Percentiles rank a stretch among this genome's conserved stretches.
These are phyloP conservation scores for Pogonomyrmex californicus DNA, from an alignment of 1,140 invertebrate species.

Conservation along the genomic window DNA sequence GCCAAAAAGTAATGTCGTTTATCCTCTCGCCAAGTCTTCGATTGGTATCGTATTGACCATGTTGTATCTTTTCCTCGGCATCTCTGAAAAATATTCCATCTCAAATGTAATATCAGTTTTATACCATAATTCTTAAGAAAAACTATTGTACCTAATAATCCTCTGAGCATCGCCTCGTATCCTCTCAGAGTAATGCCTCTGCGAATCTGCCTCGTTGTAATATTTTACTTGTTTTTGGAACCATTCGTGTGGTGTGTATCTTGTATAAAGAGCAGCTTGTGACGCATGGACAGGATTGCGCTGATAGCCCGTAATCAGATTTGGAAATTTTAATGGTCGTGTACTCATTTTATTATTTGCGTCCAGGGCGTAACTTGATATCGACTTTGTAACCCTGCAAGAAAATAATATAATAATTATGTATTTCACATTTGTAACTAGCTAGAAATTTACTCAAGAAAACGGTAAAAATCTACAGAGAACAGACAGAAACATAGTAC, in stretches of 20 bases:
- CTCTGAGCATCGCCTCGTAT: slow-evolving; percentile 94
- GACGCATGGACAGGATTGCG: slow-evolving; percentile 92
- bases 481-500: slow-evolving; percentile 1
- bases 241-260: slow-evolving; percentile 97
- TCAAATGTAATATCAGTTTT: slow-evolving; percentile 25
- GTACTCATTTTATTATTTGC: slow-evolving; percentile 88
- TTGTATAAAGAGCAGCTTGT: slow-evolving; percentile 92
- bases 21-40: slow-evolving; percentile 95
- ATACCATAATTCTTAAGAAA: background rate
- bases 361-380: slow-evolving; percentile 78
- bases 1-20: slow-evolving; percentile 97
- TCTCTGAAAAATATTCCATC: slow-evolving; percentile 86
- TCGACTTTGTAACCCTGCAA: slow-evolving; percentile 76
- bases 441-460: background rate
- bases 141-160: slow-evolving; percentile 85
- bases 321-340: slow-evolving; percentile 93
- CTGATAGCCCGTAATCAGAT: slow-evolving; percentile 93
- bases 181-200: slow-evolving; percentile 93
- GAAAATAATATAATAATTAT: slow-evolving; percentile 19
- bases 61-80: slow-evolving; percentile 92
- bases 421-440: background rate
- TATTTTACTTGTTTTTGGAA: slow-evolving; percentile 94
- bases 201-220: slow-evolving; percentile 95
- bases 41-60: slow-evolving; percentile 92
- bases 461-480: slow-evolving; percentile 8